These are phyloP conservation scores for Adoxophyes honmai DNA, from an alignment of 1,140 invertebrate genomes.

Conservation along the genomic window DNA sequence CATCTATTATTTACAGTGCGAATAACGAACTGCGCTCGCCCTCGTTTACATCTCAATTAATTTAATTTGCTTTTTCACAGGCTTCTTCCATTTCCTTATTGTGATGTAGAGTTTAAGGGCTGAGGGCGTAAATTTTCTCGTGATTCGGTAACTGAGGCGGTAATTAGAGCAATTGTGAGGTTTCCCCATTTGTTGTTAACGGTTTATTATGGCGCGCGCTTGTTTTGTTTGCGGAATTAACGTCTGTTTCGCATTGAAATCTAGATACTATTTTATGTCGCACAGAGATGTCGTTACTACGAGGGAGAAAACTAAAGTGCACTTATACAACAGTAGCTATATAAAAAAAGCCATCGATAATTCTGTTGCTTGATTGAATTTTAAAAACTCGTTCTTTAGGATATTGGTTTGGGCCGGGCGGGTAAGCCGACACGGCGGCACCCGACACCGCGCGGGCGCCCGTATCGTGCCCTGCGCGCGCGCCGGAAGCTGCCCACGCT, in stretches of 20 bases:
- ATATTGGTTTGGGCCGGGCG: conserved; percentile 20
- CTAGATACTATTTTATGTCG: conserved; percentile 22
- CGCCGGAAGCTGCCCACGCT: conserved; percentile 51
- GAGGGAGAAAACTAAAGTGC: too few species aligned
- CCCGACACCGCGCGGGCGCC: conserved; percentile 30
- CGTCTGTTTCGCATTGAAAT: conserved; percentile 27
- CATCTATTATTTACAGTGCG: conserved; percentile 54
- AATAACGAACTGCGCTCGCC: conserved; percentile 36
- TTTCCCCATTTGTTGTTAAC: conserved; percentile 66
- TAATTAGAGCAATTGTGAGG: conserved; percentile 66
- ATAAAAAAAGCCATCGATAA: too few species aligned
- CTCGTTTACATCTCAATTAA: conserved; percentile 71
- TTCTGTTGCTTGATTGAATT: too few species aligned
- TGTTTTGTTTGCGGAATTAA: conserved; percentile 42
- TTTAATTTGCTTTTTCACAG: conserved; percentile 73
- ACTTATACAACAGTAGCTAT: too few species aligned
- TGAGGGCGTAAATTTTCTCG: conserved; percentile 67
- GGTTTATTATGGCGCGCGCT: conserved; percentile 49
- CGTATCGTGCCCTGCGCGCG: conserved; percentile 51
- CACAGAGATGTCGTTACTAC: too few species aligned
- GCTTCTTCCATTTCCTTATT: conserved; percentile 65
- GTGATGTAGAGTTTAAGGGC: conserved; percentile 46
- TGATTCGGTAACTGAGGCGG: conserved; percentile 65
- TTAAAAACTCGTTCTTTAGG: not conserved
- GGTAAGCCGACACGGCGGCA: conserved; percentile 39